Conservation (phyloP, 2,797 vertebrate genomes). For the Helostoma temminkii region DNA sequence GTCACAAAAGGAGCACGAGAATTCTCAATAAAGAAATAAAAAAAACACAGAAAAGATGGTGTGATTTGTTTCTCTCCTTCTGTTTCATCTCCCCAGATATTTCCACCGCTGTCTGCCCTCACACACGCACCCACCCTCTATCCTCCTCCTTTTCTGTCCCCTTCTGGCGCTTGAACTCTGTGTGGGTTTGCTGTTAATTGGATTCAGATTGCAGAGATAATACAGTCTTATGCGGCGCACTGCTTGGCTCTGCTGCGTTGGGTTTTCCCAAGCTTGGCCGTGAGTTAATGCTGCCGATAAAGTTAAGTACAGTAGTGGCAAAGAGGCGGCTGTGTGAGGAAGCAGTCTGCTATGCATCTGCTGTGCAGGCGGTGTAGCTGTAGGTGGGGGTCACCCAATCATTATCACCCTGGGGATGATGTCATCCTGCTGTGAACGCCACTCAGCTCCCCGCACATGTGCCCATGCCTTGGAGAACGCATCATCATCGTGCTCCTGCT, state of each 20-base stretch:
- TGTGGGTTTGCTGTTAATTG: constrained; percentile 76
- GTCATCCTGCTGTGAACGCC: constrained; percentile 68
- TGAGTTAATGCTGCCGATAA: constrained; percentile 42
- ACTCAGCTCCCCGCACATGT: constrained; percentile 43
- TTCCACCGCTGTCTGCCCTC: constrained; percentile 3
- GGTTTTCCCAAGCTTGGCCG: constrained; percentile 40
- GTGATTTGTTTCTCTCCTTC: constrained; percentile 60
- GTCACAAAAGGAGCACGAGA: constrained; percentile 59
- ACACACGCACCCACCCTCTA: constrained; percentile 1
- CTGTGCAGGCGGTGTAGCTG: constrained; percentile 46
- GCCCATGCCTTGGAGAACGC: constrained; percentile 34
- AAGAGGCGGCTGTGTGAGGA: constrained; percentile 49
- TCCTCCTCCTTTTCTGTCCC: constrained; percentile 26
- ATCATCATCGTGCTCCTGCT: constrained; percentile 54
- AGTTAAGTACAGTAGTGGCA: constrained; percentile 62
- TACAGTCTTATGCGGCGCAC: constrained; percentile 31
- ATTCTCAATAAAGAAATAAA: constrained; percentile 33
- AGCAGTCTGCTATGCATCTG: constrained; percentile 64
- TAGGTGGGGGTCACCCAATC: constrained; percentile 66
- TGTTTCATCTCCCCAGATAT: constrained; percentile 58
- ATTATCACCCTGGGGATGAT: constrained; percentile 73
- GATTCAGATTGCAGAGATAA: constrained; percentile 74
- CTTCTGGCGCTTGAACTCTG: constrained; percentile 62
- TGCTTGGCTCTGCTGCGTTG: constrained; percentile 17
- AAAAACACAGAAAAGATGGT: constrained; percentile 41